These are phyloP conservation scores for Campylomormyrus tamandua DNA, from an alignment of 2,113 vertebrate genomes.

Conservation along the genomic window DNA sequence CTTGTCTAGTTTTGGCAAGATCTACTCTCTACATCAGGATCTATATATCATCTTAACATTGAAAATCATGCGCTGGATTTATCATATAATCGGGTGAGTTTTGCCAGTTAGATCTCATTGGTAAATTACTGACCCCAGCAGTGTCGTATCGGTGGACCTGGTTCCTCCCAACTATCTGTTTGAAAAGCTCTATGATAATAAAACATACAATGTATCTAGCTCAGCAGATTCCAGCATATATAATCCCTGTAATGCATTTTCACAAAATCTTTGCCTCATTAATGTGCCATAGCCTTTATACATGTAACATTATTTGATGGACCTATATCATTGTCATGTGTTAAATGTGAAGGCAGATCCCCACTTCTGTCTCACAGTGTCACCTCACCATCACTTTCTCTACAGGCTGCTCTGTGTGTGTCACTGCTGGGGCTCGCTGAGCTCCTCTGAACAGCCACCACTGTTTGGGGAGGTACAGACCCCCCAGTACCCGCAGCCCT, in stretches of 20 bases:
- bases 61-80: constrained; percentile 27
- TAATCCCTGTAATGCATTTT: not conserved
- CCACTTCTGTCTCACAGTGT: not conserved
- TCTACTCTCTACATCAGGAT: not conserved
- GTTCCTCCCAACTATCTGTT: not conserved
- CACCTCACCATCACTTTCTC: not conserved
- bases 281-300: not conserved
- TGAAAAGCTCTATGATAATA: not conserved
- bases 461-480: constrained; percentile 70
- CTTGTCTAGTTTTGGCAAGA: not conserved
- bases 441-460: not conserved
- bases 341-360: not conserved
- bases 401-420: constrained; percentile 50
- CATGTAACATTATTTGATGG: not conserved
- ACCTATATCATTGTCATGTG: not conserved
- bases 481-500: constrained; percentile 73
- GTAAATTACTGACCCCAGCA: not conserved
- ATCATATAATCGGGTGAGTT: constrained; percentile 34
- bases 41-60: not conserved
- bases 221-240: not conserved
- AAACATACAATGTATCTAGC: not conserved
- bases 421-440: constrained; percentile 21
- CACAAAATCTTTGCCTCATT: not conserved
- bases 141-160: not conserved
- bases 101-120: not conserved